Conservation (phyloP, 2,797 vertebrate genomes). For the Menidia menidia region DNA sequence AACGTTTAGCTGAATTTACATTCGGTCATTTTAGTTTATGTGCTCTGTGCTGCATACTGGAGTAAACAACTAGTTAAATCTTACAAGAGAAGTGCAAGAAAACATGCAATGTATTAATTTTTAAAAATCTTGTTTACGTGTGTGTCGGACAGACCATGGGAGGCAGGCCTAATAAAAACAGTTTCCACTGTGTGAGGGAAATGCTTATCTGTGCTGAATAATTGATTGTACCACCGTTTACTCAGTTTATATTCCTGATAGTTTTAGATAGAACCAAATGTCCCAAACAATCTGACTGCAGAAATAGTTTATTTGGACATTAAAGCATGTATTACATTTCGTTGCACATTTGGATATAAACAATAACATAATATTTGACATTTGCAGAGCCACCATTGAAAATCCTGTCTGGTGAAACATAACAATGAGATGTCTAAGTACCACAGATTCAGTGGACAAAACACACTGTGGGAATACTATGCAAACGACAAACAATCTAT, state of each 20-base stretch:
- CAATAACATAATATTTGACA: neutral
- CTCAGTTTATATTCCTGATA: neutral
- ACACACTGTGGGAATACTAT: conserved; percentile 17
- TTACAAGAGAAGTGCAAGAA: no score
- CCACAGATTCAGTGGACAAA: conserved; percentile 9
- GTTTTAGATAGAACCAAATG: conserved; percentile 3
- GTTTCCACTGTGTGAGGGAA: neutral
- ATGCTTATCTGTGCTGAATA: neutral
- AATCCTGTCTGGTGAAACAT: neutral
- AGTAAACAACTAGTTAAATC: no score
- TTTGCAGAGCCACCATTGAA: neutral
- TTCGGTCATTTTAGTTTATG: no score
- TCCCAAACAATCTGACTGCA: conserved; percentile 19
- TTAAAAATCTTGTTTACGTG: neutral
- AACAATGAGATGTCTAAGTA: conserved; percentile 10
- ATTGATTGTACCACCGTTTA: neutral
- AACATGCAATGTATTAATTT: neutral
- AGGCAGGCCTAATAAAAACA: neutral
- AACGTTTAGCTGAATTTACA: no score
- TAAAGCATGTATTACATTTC: conserved; percentile 27
- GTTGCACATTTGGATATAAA: conserved; percentile 27
- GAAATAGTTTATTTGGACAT: conserved; percentile 63
- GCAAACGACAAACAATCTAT: conserved; percentile 9
- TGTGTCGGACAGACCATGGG: neutral
- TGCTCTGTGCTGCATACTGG: no score